Evolutionary conservation across 1,140 invertebrate species (phyloP).

Genomic region (Pseudoatta argentina): DNA sequence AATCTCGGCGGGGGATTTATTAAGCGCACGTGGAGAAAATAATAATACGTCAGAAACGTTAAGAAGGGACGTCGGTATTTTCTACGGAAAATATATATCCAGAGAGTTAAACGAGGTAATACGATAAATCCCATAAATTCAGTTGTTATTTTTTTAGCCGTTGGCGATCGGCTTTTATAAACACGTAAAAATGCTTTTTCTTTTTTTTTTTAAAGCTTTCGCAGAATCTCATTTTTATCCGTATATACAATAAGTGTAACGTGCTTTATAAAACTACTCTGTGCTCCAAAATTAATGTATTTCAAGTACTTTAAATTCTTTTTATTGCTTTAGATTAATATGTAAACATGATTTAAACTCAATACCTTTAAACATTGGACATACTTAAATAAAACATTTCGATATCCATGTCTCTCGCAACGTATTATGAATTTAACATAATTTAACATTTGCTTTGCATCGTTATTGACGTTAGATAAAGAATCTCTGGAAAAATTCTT

Average conservation of each 20-base stretch:
- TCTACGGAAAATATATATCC: neutral
- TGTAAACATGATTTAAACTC: neutral
- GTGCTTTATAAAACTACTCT: neutral
- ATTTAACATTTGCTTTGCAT: too few relatives aligned
- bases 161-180: neutral
- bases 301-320: neutral
- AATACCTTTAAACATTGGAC: neutral
- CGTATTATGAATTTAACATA: neutral
- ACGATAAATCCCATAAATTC: constrained; percentile 2
- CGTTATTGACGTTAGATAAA: neutral
- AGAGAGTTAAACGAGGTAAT: neutral
- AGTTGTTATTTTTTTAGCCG: neutral
- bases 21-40: constrained; percentile 55
- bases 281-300: neutral
- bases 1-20: constrained; percentile 52
- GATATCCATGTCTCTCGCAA: neutral
- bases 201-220: neutral
- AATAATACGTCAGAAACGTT: constrained; percentile 53
- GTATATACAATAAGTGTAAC: neutral
- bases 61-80: neutral
- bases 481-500: neutral
- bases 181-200: neutral
- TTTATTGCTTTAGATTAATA: neutral
- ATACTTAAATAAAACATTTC: neutral
- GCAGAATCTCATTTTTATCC: neutral